These are phyloP conservation scores for Glaucopsyche alexis DNA, from an alignment of 2,888 invertebrate species.

Conservation along the genomic window DNA sequence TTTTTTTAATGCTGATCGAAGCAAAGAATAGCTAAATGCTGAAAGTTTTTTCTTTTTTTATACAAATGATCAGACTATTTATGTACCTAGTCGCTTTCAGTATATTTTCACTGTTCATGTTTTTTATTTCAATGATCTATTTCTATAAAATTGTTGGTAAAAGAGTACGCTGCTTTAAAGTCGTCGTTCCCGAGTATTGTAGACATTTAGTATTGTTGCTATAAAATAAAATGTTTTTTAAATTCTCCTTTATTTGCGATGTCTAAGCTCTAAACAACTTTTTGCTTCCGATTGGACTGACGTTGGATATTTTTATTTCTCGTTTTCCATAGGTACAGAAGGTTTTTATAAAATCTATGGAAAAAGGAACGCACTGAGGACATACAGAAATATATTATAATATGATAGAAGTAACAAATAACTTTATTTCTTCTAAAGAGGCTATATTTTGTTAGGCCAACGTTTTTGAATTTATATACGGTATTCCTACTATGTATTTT, in stretches of 20 bases:
- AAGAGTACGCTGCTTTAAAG: not conserved
- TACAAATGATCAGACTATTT: slow-evolving; percentile 31
- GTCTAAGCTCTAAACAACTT: slow-evolving; percentile 15
- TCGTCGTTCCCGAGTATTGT: not conserved
- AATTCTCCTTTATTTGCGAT: slow-evolving; percentile 10
- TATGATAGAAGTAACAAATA: not conserved
- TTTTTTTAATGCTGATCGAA: slow-evolving; percentile 51
- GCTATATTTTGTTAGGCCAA: too few relatives aligned
- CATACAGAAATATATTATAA: not conserved
- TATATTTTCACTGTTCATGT: slow-evolving; percentile 29
- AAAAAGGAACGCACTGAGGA: not conserved
- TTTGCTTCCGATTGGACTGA: slow-evolving; percentile 14
- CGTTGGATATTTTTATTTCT: slow-evolving; percentile 8
- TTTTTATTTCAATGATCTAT: slow-evolving; percentile 27
- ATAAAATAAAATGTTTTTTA: slow-evolving; percentile 20
- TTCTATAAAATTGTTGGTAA: slow-evolving; percentile 18
- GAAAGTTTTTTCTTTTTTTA: slow-evolving; percentile 36
- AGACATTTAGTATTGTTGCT: slow-evolving; percentile 20
- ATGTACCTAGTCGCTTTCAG: slow-evolving; percentile 29
- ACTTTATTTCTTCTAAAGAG: not conserved
- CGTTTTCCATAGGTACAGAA: not conserved
- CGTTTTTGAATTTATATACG: too few relatives aligned
- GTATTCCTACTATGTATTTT: too few relatives aligned
- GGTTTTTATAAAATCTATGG: not conserved
- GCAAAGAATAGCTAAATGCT: slow-evolving; percentile 42